phyloP scores from a whole-genome alignment of 2,113 vertebrate species.

The Patagioenas fasciata region DNA sequence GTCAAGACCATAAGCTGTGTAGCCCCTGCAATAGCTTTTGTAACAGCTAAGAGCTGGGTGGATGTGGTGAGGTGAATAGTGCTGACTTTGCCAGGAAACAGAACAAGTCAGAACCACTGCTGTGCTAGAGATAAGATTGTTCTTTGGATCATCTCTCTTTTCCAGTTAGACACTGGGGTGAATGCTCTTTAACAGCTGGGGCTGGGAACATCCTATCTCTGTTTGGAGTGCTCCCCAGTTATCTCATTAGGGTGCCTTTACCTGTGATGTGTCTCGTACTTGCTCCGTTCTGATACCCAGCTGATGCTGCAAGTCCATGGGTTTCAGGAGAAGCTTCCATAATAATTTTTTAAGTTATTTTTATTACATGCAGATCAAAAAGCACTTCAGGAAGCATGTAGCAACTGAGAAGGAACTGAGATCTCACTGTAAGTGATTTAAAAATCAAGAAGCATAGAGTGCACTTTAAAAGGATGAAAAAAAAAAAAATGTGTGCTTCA shows the following conservation, averaged over 20 bases:
- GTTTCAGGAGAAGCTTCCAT: neutral
- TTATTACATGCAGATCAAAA: no score
- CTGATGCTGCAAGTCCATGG: rapidly evolving
- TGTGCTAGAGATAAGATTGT: neutral
- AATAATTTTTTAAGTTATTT: neutral
- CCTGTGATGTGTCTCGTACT: rapidly evolving
- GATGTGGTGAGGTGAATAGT: neutral
- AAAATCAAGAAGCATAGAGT: neutral
- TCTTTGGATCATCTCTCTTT: neutral
- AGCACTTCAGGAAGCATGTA: neutral
- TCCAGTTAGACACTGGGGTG: neutral
- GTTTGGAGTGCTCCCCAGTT: neutral
- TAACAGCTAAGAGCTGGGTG: neutral
- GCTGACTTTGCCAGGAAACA: neutral
- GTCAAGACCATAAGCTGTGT: neutral
- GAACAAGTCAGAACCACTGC: neutral
- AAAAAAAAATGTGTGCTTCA: neutral
- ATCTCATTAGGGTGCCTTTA: neutral
- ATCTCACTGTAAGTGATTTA: neutral
- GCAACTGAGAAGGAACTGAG: neutral
- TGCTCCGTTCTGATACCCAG: rapidly evolving
- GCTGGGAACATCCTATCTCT: neutral
- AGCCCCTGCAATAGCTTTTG: rapidly evolving
- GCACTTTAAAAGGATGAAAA: neutral
- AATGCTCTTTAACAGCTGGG: neutral